Percentiles rank a stretch among this genome's conserved stretches.
These are phyloP conservation scores for Belgica antarctica DNA, from an alignment of 2,888 invertebrate genomes.

Conservation along the genomic window DNA sequence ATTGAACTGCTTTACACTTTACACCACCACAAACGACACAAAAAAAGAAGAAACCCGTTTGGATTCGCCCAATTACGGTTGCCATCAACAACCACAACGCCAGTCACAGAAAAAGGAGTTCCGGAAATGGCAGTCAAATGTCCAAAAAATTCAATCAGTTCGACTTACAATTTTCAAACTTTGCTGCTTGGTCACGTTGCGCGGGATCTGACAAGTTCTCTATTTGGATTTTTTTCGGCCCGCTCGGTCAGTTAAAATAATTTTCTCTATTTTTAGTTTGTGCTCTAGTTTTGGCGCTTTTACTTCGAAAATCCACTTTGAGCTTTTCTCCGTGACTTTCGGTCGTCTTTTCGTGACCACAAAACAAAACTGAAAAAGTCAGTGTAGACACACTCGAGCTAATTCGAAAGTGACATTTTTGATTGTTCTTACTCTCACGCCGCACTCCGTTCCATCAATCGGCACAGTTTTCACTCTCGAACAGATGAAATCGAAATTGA, in stretches of 20 bases:
- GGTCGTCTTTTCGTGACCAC: background rate
- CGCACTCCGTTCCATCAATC: conserved; percentile 5
- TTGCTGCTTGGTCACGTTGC: background rate
- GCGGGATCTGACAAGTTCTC: background rate
- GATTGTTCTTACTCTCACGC: background rate
- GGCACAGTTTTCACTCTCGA: conserved; percentile 41
- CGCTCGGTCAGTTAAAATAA: background rate
- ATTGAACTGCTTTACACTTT: too few species aligned
- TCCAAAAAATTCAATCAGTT: conserved; percentile 17
- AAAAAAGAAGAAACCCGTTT: too few species aligned
- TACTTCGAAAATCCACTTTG: background rate
- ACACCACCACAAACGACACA: too few species aligned
- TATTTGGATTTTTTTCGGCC: background rate
- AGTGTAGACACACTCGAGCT: background rate
- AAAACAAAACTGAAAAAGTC: background rate
- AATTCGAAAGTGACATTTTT: conserved; percentile 2
- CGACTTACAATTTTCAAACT: background rate
- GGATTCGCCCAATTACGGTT: conserved; percentile 1
- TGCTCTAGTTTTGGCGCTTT: conserved; percentile 3
- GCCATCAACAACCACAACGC: conserved; percentile 1
- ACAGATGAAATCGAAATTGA: conserved; percentile 39
- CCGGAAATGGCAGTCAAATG: background rate
- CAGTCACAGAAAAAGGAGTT: background rate
- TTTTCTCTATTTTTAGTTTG: conserved; percentile 4
- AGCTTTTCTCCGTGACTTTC: background rate